Percentiles rank a stretch among this genome's conserved stretches.
These are phyloP conservation scores for Strigamia crassipes DNA, from an alignment of 2,888 invertebrate genomes.

Conservation along the genomic window DNA sequence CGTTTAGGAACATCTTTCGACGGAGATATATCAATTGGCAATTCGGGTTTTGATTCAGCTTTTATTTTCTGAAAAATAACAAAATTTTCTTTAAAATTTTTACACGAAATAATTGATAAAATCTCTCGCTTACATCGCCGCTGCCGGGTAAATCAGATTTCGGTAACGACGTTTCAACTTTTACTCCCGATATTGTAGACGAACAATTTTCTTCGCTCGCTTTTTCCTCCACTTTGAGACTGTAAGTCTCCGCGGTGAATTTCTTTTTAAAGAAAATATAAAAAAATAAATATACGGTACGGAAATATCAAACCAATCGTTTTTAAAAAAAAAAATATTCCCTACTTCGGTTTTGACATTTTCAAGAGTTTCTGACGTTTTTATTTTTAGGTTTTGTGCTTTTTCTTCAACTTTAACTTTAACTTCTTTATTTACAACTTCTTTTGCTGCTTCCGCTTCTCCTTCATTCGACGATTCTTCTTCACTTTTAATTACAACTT, in stretches of 20 bases:
- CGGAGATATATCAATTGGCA: neutral
- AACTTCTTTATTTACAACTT: conserved; percentile 51
- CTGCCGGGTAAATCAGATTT: neutral
- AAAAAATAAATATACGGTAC: neutral
- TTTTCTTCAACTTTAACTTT: conserved; percentile 47
- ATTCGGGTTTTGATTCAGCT: neutral
- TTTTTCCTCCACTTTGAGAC: neutral
- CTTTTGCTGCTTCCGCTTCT: conserved; percentile 50
- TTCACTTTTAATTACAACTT: conserved; percentile 49
- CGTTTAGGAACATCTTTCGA: conserved; percentile 33
- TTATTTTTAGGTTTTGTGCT: neutral
- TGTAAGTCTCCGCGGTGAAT: neutral
- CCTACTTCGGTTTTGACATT: neutral
- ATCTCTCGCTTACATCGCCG: neutral
- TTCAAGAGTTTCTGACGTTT: neutral
- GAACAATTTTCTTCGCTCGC: conserved; percentile 26
- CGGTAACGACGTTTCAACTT: neutral
- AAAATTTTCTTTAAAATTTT: neutral
- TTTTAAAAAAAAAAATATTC: neutral
- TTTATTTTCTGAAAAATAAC: conserved; percentile 1
- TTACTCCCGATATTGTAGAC: neutral
- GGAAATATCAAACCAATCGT: neutral
- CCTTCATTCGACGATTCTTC: conserved; percentile 49
- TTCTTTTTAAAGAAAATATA: neutral
- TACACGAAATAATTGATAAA: neutral